Evolutionary conservation across 2,113 vertebrate genomes (phyloP).

Genomic region (Zosterops borbonicus): DNA sequence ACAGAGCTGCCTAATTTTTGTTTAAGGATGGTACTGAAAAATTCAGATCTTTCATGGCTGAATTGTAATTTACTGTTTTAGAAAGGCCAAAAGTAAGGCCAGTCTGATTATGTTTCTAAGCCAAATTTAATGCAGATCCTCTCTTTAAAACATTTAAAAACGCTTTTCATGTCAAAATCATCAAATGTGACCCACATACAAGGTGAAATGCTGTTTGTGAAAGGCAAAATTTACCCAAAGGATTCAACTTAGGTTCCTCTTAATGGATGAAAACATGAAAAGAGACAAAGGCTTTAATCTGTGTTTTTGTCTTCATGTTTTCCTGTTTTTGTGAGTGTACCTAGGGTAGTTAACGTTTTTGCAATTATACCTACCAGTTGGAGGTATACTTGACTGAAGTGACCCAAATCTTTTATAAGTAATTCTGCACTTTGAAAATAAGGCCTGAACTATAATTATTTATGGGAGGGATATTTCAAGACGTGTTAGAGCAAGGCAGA

Average conservation of each 20-base stretch:
- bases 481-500: neutral
- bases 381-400: constrained; percentile 59
- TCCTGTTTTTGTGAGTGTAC: neutral
- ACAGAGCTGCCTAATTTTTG: neutral
- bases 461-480: constrained; percentile 16
- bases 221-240: neutral
- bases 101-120: neutral
- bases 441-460: constrained; percentile 61
- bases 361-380: constrained; percentile 39
- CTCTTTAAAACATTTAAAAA: neutral
- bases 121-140: neutral
- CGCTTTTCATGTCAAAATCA: constrained; percentile 2
- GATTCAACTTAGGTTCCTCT: neutral
- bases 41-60: neutral
- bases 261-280: constrained; percentile 1
- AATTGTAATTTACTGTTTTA: neutral
- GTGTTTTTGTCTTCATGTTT: neutral
- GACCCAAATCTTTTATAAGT: constrained; percentile 49
- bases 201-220: constrained; percentile 4
- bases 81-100: neutral
- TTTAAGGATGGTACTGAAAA: neutral
- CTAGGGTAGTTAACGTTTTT: constrained; percentile 26
- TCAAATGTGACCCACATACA: neutral
- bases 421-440: constrained; percentile 56
- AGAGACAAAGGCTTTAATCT: neutral